These are phyloP conservation scores for Enteromius argenteus DNA, from an alignment of 2,797 vertebrate genomes.

Conservation along the genomic window DNA sequence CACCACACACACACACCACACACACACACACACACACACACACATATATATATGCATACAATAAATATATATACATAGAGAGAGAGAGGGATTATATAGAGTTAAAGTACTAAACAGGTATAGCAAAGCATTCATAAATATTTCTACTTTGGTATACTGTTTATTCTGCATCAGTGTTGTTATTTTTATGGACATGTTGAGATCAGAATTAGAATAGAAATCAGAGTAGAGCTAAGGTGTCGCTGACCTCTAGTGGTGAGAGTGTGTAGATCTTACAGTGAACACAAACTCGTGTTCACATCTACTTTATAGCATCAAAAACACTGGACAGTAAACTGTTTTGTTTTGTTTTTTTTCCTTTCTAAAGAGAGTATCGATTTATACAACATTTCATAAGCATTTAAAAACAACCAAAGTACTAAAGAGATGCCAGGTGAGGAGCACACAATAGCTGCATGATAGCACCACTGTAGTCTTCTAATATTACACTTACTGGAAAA, in stretches of 20 bases:
- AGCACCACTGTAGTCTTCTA: no score
- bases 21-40: no score
- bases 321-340: no score
- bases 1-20: no score
- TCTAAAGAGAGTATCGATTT: neutral
- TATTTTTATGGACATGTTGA: neutral
- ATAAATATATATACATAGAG: no score
- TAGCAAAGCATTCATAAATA: neutral
- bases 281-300: neutral
- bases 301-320: neutral
- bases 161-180: neutral
- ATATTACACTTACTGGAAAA: neutral
- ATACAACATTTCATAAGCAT: neutral
- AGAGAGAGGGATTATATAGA: neutral
- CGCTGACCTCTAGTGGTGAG: constrained; percentile 32
- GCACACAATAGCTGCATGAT: neutral
- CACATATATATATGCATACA: no score
- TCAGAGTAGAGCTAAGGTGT: constrained; percentile 5
- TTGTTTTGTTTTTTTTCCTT: no score
- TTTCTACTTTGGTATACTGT: neutral
- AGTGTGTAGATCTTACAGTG: no score
- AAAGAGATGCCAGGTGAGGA: neutral
- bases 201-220: neutral
- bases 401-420: neutral
- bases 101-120: neutral